Conservation (phyloP, 2,797 vertebrate genomes). For the Sardinella longiceps region DNA sequence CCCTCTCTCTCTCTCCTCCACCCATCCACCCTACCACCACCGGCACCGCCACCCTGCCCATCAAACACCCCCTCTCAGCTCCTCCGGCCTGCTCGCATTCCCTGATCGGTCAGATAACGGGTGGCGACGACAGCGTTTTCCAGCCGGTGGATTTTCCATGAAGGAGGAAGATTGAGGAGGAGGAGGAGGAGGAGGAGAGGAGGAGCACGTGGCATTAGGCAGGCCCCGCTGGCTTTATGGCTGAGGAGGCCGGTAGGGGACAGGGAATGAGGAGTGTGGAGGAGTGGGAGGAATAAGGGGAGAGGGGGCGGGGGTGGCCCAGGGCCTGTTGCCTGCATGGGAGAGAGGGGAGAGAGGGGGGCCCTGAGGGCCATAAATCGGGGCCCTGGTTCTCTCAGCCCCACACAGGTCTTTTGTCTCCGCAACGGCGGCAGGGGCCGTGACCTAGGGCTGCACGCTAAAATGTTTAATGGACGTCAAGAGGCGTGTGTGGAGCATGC, state of each 20-base stretch:
- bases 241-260: slow-evolving; percentile 38
- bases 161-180: slow-evolving; percentile 44
- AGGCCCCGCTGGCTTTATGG: slow-evolving; percentile 67
- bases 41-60: not conserved
- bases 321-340: slow-evolving; percentile 35
- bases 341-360: slow-evolving; percentile 34
- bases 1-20: not conserved
- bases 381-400: slow-evolving; percentile 55
- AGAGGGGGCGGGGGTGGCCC: slow-evolving; percentile 40
- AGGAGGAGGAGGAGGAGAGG: not conserved
- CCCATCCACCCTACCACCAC: not conserved
- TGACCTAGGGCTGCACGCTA: slow-evolving; percentile 42
- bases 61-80: slow-evolving; percentile 8
- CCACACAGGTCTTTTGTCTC: slow-evolving; percentile 45
- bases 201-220: slow-evolving; percentile 61
- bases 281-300: slow-evolving; percentile 15
- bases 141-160: slow-evolving; percentile 65
- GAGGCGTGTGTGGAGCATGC: slow-evolving; percentile 32
- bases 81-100: slow-evolving; percentile 23
- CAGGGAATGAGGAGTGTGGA: slow-evolving; percentile 35
- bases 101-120: slow-evolving; percentile 57
- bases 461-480: slow-evolving; percentile 48
- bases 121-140: slow-evolving; percentile 55
- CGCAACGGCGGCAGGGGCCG: slow-evolving; percentile 16
- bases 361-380: slow-evolving; percentile 72